These are phyloP conservation scores for Drosophila affinis DNA, from an alignment of 2,888 invertebrate species.

Conservation along the genomic window DNA sequence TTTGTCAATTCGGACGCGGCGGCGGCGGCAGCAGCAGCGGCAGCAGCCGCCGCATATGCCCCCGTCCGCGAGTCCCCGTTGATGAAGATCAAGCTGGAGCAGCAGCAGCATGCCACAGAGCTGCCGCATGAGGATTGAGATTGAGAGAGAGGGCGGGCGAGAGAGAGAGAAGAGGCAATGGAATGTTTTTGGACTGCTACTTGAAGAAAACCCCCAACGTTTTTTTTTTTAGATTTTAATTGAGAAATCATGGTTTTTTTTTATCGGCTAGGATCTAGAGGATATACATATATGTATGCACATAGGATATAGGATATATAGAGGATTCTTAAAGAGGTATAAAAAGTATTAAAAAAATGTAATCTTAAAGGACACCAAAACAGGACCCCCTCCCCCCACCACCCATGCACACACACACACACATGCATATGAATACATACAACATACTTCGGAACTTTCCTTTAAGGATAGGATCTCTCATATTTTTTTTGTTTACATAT, in stretches of 20 bases:
- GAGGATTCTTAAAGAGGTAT: conserved; percentile 14
- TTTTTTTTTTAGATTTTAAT: conserved; percentile 49
- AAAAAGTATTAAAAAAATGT: conserved; percentile 55
- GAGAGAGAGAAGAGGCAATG: conserved; percentile 28
- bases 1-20: conserved; percentile 74
- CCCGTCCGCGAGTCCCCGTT: conserved; percentile 76
- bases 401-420: conserved; percentile 12
- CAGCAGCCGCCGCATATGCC: conserved; percentile 73
- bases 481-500: conserved; percentile 46
- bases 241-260: conserved; percentile 65
- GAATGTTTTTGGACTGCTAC: conserved; percentile 79
- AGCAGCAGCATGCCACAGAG: conserved; percentile 80
- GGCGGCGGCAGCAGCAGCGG: conserved; percentile 63
- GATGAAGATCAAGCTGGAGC: conserved; percentile 82
- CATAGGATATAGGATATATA: neutral
- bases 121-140: conserved; percentile 82
- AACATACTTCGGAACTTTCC: conserved; percentile 72
- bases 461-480: conserved; percentile 78
- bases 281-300: neutral
- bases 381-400: neutral
- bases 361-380: conserved; percentile 46
- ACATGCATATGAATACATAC: conserved; percentile 51
- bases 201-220: conserved; percentile 78
- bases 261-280: conserved; percentile 52
- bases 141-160: conserved; percentile 8